Percentiles rank a stretch among this genome's conserved stretches.
phyloP scores from a whole-genome alignment of 2,113 vertebrate genomes.

The Cariama cristata region DNA sequence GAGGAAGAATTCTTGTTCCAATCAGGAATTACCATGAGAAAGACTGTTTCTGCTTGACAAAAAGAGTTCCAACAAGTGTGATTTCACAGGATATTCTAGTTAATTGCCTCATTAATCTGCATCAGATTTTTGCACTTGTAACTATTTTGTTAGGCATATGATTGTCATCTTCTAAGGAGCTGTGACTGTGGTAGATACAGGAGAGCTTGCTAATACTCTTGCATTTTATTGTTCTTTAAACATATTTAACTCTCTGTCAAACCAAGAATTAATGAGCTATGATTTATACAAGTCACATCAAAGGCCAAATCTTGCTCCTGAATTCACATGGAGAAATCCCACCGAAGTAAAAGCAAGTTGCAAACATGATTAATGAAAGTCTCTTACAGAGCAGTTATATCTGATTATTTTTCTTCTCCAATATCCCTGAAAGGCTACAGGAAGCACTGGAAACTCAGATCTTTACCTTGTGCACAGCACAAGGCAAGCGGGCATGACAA shows the following conservation, averaged over 20 bases:
- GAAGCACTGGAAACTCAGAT: background rate
- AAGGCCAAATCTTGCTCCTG: background rate
- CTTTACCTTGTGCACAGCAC: background rate
- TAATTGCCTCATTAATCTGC: background rate
- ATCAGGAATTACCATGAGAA: background rate
- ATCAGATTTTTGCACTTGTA: background rate
- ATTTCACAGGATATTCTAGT: background rate
- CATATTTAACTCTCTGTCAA: background rate
- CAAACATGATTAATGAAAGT: background rate
- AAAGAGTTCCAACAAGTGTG: background rate
- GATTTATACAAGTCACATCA: background rate
- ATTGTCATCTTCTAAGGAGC: background rate
- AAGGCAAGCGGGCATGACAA: background rate
- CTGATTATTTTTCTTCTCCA: background rate
- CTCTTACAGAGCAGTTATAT: background rate
- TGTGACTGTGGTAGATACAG: background rate
- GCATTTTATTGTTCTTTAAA: background rate
- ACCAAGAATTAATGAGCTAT: background rate
- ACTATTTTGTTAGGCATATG: background rate
- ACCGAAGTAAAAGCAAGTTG: background rate
- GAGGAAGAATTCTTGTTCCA: background rate
- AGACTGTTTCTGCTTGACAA: background rate
- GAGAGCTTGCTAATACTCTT: background rate
- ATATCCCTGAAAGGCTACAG: background rate
- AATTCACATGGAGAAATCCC: background rate